phyloP scores from a whole-genome alignment of 2,888 invertebrate species.

The Brachylomia viminalis region DNA sequence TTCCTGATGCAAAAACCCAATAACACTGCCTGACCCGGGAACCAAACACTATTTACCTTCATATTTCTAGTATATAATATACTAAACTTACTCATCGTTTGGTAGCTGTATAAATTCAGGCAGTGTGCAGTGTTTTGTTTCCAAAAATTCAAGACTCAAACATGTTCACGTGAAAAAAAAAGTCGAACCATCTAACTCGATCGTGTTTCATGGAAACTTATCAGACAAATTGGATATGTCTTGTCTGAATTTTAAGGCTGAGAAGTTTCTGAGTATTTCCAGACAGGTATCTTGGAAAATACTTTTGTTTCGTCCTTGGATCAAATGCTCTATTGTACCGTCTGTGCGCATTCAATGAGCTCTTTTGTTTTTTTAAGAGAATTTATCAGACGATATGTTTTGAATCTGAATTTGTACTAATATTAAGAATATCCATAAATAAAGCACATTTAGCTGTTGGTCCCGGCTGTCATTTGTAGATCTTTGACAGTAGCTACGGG shows the following conservation, averaged over 20 bases:
- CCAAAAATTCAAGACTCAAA: background rate
- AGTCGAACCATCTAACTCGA: conserved; percentile 22
- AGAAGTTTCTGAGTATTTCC: conserved; percentile 11
- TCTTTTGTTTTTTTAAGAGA: background rate
- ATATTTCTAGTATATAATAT: too few species aligned
- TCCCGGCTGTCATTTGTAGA: too few species aligned
- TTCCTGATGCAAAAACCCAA: too few species aligned
- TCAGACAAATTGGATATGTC: conserved; percentile 48
- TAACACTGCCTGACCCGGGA: too few species aligned
- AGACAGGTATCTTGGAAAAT: conserved; percentile 2
- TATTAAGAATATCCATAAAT: background rate
- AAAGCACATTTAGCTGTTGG: too few species aligned
- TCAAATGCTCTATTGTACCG: conserved; percentile 18
- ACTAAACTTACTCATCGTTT: background rate
- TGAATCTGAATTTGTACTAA: conserved; percentile 2
- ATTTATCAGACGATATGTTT: background rate
- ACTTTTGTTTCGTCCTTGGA: conserved; percentile 36
- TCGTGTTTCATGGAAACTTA: conserved; percentile 47
- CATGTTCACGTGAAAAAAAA: background rate
- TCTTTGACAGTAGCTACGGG: too few species aligned
- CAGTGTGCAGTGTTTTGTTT: background rate
- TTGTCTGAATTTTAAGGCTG: conserved; percentile 27
- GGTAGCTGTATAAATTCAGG: background rate
- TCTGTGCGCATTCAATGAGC: background rate
- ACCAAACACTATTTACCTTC: background rate